Base-by-base conservation (phyloP, 2,797 vertebrate genomes). In the Anguilla pacifica region DNA sequence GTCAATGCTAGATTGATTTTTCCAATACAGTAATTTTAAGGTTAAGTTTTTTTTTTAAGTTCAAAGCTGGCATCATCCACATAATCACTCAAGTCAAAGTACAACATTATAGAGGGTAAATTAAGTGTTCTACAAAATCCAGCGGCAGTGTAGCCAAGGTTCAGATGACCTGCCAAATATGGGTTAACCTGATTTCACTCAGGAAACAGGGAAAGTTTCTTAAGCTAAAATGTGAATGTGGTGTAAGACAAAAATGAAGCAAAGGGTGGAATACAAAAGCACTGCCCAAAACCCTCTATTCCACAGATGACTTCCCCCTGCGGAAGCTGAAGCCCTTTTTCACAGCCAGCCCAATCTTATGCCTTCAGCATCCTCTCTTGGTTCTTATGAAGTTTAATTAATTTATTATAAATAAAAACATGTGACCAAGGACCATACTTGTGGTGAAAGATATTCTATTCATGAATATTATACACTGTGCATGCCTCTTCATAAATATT, bases 1-100 rank as follows among this genome's bases (percentile, higher is more conserved):
- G 88, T 46, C 89, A 85, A 85, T 90, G 90, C 53, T 85, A 87
- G 82, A 74, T 74, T 86, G 67, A 86, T 86, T 86, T 46, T 74
- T 70, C 70, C 67, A 74, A 53, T 86, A 85, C 59, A 22, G 28
- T 67, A 31, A 51, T 49, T 19, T 28, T 82, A 82, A 79, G 39
- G 35, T 15, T 46, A 19, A 19, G 22, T 51, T 82, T 70, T 70
- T 70, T 7, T n/a, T 46, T 6, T 9, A 81, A 22, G 17, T 81
- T 46, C 35, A 82, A 82, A 49, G 46, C 28, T 13, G 22, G 46
- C 43, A 49, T n/a, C 25, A 51, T 82, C 5, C 46, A 5, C 46
- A 82, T 82, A 6, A 82, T 51, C 19, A n/a, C 19, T 82, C 19
- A 82, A n/a, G 25, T 46, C 22, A 82, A 9, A 51, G 28, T 82